Base-by-base conservation (phyloP, 2,113 vertebrate species). In the Melanocharis versteri region DNA sequence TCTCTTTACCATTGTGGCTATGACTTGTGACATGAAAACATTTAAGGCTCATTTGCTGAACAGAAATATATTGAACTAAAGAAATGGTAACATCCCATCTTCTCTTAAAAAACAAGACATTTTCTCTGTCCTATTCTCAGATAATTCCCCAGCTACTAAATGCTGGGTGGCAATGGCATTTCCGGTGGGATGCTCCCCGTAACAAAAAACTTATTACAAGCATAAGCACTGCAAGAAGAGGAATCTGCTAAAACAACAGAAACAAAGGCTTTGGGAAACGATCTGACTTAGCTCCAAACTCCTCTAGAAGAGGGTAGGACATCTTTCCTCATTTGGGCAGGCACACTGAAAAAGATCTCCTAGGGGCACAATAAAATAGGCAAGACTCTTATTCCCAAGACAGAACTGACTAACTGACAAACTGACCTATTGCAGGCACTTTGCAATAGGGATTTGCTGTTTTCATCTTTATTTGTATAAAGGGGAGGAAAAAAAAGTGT, bases 401-500 rank as follows among this genome's bases (percentile, higher is more conserved):
- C 15, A 85, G 47, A 76, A 40, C 24, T 47, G 39, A 58, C 2
- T 44, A 68, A 87, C 23, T 68, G 61, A 68, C 39, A 53, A 82
- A 61, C 30, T 61, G 62, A 76, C 31, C 35, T 28, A 61, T 28
- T 75, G 71, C n/a, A 71, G 31, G 54, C 51, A 66, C 58, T 76
- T 4, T 83, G 35, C 48, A 75, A 37, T 56, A 89, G 56, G 18
- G 3, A 80, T 77, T 78, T 87, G 62, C 15, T 50, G 33, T 11
- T 86, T 72, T 33, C 7, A 37, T 69, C 51, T 73, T 70, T 73
- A 57, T 65, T 65, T 75, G 22, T 48, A 56, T 44, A n/a, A 62
- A 24, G 44, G 76, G 21, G 11, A 40, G n/a, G 39, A 1, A 0
- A 31, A 42, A 24, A 31, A 61, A 35, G 4, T 0, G 0, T 37